These are phyloP conservation scores for Ceriagrion tenellum DNA, from an alignment of 2,888 invertebrate genomes.

Conservation along the genomic window DNA sequence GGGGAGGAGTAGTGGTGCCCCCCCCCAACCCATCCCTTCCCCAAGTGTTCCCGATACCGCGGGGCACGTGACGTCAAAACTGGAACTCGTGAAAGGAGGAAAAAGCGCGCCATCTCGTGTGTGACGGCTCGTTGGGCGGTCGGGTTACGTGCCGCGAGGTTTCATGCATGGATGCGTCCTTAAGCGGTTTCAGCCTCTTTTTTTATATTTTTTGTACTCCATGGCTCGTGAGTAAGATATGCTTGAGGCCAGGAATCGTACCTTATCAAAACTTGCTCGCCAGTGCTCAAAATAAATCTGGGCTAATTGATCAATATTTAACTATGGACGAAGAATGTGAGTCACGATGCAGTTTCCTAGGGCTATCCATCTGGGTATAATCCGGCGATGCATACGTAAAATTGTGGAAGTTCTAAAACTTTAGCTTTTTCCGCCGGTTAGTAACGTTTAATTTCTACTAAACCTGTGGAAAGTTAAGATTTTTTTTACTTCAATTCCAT, in stretches of 20 bases:
- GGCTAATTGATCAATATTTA: too few relatives aligned
- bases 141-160: not conserved
- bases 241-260: not conserved
- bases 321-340: too few relatives aligned
- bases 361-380: too few relatives aligned
- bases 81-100: conserved; percentile 36
- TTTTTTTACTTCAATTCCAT: too few relatives aligned
- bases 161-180: not conserved
- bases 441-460: too few relatives aligned
- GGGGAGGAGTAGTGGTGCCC: not conserved
- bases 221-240: not conserved
- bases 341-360: too few relatives aligned
- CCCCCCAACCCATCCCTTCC: not conserved
- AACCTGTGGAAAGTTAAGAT: too few relatives aligned
- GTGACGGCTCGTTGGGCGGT: conserved; percentile 6
- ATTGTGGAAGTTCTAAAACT: too few relatives aligned
- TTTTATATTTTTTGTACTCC: not conserved
- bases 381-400: too few relatives aligned
- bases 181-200: not conserved
- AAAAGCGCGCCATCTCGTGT: conserved; percentile 20
- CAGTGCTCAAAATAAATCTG: too few relatives aligned
- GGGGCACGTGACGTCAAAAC: conserved; percentile 58
- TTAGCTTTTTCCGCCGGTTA: too few relatives aligned
- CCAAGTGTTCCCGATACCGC: conserved; percentile 28
- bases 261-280: too few relatives aligned